These are phyloP conservation scores for Merodon equestris DNA, from an alignment of 2,888 invertebrate genomes.

Conservation along the genomic window DNA sequence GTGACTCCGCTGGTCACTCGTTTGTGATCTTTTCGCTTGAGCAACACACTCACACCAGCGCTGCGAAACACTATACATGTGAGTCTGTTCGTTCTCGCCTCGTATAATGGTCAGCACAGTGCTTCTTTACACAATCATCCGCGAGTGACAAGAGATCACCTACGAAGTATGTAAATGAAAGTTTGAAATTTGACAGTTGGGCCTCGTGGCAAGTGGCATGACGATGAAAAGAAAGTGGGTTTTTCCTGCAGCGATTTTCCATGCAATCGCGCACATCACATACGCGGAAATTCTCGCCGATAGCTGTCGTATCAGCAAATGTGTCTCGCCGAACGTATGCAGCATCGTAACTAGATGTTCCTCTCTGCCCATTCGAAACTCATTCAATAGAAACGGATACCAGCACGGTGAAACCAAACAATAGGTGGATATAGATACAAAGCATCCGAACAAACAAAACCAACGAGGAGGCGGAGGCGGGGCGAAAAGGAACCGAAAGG, in stretches of 20 bases:
- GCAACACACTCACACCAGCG: slow-evolving; percentile 15
- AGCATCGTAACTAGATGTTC: slow-evolving; percentile 51
- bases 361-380: background rate
- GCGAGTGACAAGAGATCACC: slow-evolving; percentile 36
- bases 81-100: background rate
- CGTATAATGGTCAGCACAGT: no score
- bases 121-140: slow-evolving; percentile 9
- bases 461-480: slow-evolving; percentile 35
- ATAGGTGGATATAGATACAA: slow-evolving; percentile 2
- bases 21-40: slow-evolving; percentile 42
- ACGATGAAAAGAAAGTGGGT: slow-evolving; percentile 44
- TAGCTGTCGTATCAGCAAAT: slow-evolving; percentile 41
- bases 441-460: slow-evolving; percentile 12
- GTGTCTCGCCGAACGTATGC: slow-evolving; percentile 42
- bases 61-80: slow-evolving; percentile 20
- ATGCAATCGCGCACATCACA: background rate
- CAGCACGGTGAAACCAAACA: no score
- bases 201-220: slow-evolving; percentile 3
- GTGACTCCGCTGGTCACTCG: slow-evolving; percentile 49
- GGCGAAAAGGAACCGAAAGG: slow-evolving; percentile 51
- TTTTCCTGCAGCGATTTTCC: slow-evolving; percentile 43
- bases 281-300: slow-evolving; percentile 37
- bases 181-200: slow-evolving; percentile 38
- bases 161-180: slow-evolving; percentile 21
- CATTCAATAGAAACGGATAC: background rate